Conservation (phyloP, 2,888 invertebrate species). For the Polydrusus tereticollis region DNA sequence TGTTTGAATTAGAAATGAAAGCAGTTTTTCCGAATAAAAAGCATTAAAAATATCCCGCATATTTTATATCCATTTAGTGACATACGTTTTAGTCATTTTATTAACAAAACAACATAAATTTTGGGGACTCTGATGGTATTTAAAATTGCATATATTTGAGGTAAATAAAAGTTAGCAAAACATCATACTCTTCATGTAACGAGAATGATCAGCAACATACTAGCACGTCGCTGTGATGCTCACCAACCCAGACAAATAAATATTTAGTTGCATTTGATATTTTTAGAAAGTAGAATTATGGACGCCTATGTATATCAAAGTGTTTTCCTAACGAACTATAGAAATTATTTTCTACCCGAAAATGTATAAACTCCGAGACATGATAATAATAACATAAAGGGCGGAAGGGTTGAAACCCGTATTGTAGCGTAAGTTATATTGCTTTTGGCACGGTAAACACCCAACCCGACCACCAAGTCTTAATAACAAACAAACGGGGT, state of each 20-base stretch:
- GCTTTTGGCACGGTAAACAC: slow-evolving; percentile 45
- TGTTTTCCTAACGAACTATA: not conserved
- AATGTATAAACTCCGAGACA: slow-evolving; percentile 16
- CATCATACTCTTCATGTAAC: no score
- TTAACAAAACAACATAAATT: no score
- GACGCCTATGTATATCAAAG: not conserved
- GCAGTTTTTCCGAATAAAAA: slow-evolving; percentile 34
- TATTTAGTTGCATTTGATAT: no score
- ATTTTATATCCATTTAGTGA: slow-evolving; percentile 27
- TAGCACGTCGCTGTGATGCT: no score
- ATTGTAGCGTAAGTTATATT: slow-evolving; percentile 43
- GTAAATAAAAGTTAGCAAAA: no score
- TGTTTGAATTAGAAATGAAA: slow-evolving; percentile 60
- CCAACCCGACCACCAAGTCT: slow-evolving; percentile 52
- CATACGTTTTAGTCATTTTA: no score
- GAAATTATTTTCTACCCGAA: not conserved
- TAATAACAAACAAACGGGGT: slow-evolving; percentile 57
- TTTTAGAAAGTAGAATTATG: not conserved
- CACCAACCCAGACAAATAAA: no score
- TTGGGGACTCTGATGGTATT: no score
- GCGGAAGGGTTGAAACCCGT: slow-evolving; percentile 36
- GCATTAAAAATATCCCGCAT: slow-evolving; percentile 38
- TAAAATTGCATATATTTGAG: no score
- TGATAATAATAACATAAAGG: slow-evolving; percentile 34
- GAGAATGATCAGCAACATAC: no score